Evolutionary conservation across 2,888 invertebrate genomes (phyloP).

Genomic region (Oligia fasciuncula): DNA sequence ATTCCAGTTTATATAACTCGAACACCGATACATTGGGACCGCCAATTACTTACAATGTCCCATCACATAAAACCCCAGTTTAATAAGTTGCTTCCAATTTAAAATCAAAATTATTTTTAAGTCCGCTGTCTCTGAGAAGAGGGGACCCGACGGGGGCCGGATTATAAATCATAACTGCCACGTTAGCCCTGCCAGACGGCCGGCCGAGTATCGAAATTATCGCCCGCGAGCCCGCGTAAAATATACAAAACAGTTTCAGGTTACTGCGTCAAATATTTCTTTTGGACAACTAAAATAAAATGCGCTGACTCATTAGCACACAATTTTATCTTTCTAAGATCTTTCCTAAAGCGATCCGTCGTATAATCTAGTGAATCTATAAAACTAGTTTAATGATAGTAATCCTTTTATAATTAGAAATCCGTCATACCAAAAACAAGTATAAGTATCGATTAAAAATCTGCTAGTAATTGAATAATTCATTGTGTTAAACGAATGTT

Average conservation of each 20-base stretch:
- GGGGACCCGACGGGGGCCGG: slow-evolving; percentile 85
- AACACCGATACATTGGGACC: slow-evolving; percentile 44
- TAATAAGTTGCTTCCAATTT: slow-evolving; percentile 88
- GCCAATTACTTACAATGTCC: slow-evolving; percentile 76
- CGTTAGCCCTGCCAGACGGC: slow-evolving; percentile 81
- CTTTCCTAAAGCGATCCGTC: slow-evolving; percentile 28
- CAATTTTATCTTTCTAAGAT: slow-evolving; percentile 54
- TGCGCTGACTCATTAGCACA: slow-evolving; percentile 79
- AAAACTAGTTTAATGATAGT: slow-evolving; percentile 54
- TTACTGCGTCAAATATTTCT: slow-evolving; percentile 86
- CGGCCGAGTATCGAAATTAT: slow-evolving; percentile 85
- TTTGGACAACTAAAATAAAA: slow-evolving; percentile 80
- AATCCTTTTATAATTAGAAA: slow-evolving; percentile 45
- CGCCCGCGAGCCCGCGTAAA: slow-evolving; percentile 83
- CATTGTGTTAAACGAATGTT: slow-evolving; percentile 65
- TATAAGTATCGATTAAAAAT: slow-evolving; percentile 47
- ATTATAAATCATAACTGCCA: slow-evolving; percentile 89
- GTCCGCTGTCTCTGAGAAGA: slow-evolving; percentile 84
- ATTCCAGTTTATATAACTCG: slow-evolving; percentile 43
- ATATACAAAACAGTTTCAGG: slow-evolving; percentile 88
- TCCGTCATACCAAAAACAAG: slow-evolving; percentile 46
- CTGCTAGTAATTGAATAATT: slow-evolving; percentile 59
- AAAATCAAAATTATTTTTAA: slow-evolving; percentile 86
- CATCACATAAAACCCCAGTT: slow-evolving; percentile 81
- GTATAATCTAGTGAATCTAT: slow-evolving; percentile 48